Percentiles rank a stretch among this genome's conserved stretches.
Conservation (phyloP, 2,888 invertebrate genomes). For the Melanotus villosus region DNA sequence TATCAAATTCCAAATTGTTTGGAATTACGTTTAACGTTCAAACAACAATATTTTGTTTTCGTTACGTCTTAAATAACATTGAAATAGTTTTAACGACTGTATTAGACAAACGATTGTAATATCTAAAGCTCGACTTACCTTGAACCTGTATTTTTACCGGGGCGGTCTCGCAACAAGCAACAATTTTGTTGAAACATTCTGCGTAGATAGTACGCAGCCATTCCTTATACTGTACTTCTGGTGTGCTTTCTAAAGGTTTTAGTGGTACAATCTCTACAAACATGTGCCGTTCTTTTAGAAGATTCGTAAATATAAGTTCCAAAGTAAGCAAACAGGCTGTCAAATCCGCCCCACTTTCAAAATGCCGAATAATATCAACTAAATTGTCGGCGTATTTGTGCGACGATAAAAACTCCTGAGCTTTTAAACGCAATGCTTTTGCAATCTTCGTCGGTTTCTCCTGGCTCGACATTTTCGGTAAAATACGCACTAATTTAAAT, state of each 20-base stretch:
- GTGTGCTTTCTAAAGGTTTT: conserved; percentile 72
- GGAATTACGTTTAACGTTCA: too few species aligned
- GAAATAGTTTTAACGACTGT: too few species aligned
- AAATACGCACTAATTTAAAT: conserved; percentile 23
- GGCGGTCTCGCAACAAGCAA: conserved; percentile 71
- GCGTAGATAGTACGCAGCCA: conserved; percentile 83
- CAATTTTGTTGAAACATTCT: conserved; percentile 73
- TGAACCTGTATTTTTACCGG: conserved; percentile 64
- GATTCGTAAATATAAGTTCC: conserved; percentile 80
- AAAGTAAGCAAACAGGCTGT: conserved; percentile 77
- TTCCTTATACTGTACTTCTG: conserved; percentile 76
- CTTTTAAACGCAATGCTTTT: conserved; percentile 77
- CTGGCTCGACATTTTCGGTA: conserved; percentile 57
- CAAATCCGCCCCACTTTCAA: conserved; percentile 70
- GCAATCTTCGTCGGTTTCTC: conserved; percentile 71
- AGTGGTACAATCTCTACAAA: conserved; percentile 74
- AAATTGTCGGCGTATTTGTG: conserved; percentile 77
- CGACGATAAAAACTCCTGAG: conserved; percentile 79
- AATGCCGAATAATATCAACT: conserved; percentile 78
- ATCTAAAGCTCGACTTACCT: conserved; percentile 56
- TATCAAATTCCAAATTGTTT: too few species aligned
- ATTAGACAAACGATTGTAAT: too few species aligned
- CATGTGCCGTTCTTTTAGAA: conserved; percentile 78
- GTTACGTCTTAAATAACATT: too few species aligned
- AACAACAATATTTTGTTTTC: too few species aligned